Percentiles rank a stretch among this genome's conserved stretches.
Conservation (phyloP, 2,113 vertebrate species). For the Zeus faber region DNA sequence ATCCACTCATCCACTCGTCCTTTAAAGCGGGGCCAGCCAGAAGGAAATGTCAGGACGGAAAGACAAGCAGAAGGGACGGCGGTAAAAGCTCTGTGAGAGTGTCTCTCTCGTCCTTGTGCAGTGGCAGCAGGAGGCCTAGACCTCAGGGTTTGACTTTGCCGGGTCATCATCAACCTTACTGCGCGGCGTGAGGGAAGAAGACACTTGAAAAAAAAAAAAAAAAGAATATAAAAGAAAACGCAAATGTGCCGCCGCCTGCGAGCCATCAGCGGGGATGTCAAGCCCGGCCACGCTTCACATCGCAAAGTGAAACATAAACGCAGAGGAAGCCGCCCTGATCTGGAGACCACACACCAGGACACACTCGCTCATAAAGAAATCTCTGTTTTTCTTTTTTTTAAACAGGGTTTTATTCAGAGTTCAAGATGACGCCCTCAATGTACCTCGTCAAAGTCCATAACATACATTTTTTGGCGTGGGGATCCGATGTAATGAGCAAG, state of each 20-base stretch:
- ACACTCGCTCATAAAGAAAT: too few relatives aligned
- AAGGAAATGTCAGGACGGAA: constrained; percentile 36
- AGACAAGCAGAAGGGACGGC: constrained; percentile 26
- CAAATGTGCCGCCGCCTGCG: constrained; percentile 20
- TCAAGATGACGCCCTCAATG: too few relatives aligned
- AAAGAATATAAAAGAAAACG: too few relatives aligned
- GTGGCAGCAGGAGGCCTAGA: constrained; percentile 56
- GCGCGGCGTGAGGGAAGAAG: constrained; percentile 35
- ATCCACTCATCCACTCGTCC: constrained; percentile 46
- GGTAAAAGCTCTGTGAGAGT: constrained; percentile 41
- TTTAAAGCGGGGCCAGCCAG: constrained; percentile 45
- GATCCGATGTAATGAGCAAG: too few relatives aligned
- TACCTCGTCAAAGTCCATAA: too few relatives aligned
- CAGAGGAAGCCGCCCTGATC: neutral
- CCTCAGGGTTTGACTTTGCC: constrained; percentile 61
- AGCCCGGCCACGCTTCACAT: constrained; percentile 24
- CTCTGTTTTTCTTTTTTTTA: too few relatives aligned
- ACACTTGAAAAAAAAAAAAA: too few relatives aligned
- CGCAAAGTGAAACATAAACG: constrained; percentile 29
- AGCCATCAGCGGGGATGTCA: constrained; percentile 34
- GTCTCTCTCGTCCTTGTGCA: constrained; percentile 73
- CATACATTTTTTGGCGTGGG: too few relatives aligned
- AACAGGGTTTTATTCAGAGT: neutral
- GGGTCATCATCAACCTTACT: constrained; percentile 44
- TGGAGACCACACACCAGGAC: too few relatives aligned